A percentile compares a stretch with the other conserved stretches of the same genome.
Conservation (phyloP, 2,797 vertebrate species). For the Avahi laniger region DNA sequence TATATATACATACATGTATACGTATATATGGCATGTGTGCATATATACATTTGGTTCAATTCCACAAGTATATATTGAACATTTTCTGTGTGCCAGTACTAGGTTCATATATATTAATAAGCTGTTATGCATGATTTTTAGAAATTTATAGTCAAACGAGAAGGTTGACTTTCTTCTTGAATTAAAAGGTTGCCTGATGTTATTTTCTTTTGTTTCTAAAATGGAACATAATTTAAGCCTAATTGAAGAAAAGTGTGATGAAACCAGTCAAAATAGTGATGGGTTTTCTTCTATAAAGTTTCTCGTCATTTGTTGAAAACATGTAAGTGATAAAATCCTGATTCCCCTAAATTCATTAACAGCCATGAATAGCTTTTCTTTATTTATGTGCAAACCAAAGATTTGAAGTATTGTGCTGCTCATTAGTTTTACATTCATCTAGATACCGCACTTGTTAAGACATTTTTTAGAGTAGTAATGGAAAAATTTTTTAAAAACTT, state of each 20-base stretch:
- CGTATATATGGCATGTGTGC: background rate
- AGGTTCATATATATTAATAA: background rate
- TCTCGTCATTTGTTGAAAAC: conserved; percentile 9
- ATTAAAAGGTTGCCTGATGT: background rate
- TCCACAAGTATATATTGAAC: background rate
- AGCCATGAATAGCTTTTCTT: background rate
- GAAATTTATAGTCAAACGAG: background rate
- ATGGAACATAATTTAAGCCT: background rate
- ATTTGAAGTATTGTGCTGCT: background rate
- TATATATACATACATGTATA: no score
- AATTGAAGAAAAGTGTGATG: background rate
- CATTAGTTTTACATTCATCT: conserved; percentile 13
- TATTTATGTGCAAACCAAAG: background rate
- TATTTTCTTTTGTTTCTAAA: conserved; percentile 2
- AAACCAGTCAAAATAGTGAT: background rate
- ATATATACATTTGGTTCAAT: background rate
- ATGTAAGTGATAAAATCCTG: conserved; percentile 24
- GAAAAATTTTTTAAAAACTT: background rate
- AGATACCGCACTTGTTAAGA: conserved; percentile 33
- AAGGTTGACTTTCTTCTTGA: background rate
- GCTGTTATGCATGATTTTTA: background rate
- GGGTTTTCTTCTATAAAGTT: background rate
- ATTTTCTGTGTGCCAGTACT: background rate
- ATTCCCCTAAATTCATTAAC: conserved; percentile 41
- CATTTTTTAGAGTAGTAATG: conserved; percentile 37